A percentile compares a stretch with the other conserved stretches of the same genome.
phyloP scores from a whole-genome alignment of 2,888 invertebrate species.

The Euzetes globulus region DNA sequence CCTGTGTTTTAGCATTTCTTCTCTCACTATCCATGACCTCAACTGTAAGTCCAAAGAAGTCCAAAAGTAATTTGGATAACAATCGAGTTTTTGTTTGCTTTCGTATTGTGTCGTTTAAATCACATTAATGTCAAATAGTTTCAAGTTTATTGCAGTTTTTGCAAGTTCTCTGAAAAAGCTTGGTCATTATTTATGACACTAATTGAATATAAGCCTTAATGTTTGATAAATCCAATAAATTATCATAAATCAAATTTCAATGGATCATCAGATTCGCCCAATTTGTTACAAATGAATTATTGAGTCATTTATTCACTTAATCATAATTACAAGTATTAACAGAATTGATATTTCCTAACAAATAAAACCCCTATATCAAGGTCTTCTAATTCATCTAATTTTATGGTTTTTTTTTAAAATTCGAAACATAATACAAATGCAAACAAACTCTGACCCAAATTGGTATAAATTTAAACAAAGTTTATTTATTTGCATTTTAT shows the following conservation, averaged over 20 bases:
- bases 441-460: not conserved
- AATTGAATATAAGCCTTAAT: no score
- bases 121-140: not conserved
- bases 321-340: not conserved
- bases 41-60: conserved; percentile 60
- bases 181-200: no score
- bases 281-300: no score
- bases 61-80: not conserved
- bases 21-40: conserved; percentile 78
- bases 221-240: no score
- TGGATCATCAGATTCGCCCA: no score
- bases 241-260: no score
- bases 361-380: not conserved
- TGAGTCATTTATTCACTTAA: not conserved
- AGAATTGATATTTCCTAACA: not conserved
- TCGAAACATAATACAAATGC: not conserved
- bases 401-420: not conserved
- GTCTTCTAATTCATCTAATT: not conserved
- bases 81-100: not conserved
- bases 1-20: conserved; percentile 68
- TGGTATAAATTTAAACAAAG: not conserved
- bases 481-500: conserved; percentile 4
- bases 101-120: not conserved
- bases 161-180: no score
- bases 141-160: no score